Percentiles rank a stretch among this genome's conserved stretches.
phyloP scores from a whole-genome alignment of 2,113 vertebrate genomes.

The Atlantisia rogersi region DNA sequence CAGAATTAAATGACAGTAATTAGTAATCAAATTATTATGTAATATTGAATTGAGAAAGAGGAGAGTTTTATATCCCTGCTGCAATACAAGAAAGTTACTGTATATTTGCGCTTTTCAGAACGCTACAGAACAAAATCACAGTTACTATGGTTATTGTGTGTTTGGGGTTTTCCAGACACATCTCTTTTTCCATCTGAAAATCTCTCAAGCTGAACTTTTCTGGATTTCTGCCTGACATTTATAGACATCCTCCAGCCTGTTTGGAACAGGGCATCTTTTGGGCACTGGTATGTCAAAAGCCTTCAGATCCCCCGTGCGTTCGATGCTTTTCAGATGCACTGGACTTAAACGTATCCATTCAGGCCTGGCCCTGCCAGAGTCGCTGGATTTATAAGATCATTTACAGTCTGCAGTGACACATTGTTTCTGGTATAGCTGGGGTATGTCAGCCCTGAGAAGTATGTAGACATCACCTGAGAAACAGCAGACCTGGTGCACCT shows the following conservation, averaged over 20 bases:
- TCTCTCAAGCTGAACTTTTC: background rate
- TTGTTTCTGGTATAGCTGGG: background rate
- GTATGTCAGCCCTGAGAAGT: background rate
- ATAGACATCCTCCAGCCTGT: background rate
- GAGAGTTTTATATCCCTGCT: background rate
- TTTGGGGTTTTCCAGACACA: background rate
- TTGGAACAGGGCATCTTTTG: background rate
- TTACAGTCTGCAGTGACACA: rapidly evolving
- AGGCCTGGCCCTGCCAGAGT: background rate
- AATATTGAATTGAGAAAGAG: background rate
- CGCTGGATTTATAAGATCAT: rapidly evolving
- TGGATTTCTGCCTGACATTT: background rate
- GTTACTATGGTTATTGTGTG: background rate
- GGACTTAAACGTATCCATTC: rapidly evolving
- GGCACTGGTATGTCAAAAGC: background rate
- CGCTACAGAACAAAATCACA: background rate
- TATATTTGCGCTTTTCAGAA: background rate
- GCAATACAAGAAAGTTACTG: rapidly evolving
- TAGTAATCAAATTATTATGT: background rate
- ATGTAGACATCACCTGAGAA: rapidly evolving
- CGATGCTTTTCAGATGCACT: background rate
- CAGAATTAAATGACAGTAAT: background rate
- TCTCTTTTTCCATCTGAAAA: background rate
- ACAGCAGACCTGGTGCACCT: background rate
- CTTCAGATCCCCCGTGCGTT: background rate